Percentiles rank a stretch among this genome's conserved stretches.
These are phyloP conservation scores for Anarsia innoxiella DNA, from an alignment of 2,888 invertebrate species.

Conservation along the genomic window DNA sequence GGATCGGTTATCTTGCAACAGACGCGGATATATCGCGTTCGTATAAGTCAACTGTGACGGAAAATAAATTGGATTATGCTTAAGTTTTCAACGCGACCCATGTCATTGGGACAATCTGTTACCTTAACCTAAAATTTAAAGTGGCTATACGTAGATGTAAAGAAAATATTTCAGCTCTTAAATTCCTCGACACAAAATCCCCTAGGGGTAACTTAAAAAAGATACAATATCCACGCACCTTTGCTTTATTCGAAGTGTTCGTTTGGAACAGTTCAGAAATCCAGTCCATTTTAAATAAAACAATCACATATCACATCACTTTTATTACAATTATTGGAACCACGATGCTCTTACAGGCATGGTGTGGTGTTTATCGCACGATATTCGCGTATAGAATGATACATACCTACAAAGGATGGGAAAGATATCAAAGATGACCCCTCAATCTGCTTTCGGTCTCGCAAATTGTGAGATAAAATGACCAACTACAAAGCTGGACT, in stretches of 20 bases:
- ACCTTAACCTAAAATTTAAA: neutral
- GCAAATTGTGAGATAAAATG: constrained; percentile 63
- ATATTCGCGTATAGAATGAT: constrained; percentile 51
- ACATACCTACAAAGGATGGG: constrained; percentile 44
- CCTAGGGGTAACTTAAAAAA: no score
- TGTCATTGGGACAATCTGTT: constrained; percentile 3
- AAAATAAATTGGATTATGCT: constrained; percentile 9
- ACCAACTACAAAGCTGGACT: constrained; percentile 40
- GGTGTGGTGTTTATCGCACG: constrained; percentile 49
- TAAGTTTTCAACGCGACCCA: constrained; percentile 8
- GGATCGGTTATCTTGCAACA: constrained; percentile 7
- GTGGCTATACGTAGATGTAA: no score
- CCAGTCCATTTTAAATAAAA: constrained; percentile 47
- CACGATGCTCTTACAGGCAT: constrained; percentile 2
- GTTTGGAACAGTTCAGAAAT: constrained; percentile 65
- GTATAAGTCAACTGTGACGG: constrained; percentile 6
- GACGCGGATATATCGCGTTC: constrained; percentile 6
- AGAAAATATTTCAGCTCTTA: no score
- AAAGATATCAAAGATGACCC: constrained; percentile 65
- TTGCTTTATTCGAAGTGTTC: constrained; percentile 50
- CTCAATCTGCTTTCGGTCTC: constrained; percentile 43
- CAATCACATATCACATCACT: no score
- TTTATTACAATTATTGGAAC: no score
- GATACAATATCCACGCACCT: constrained; percentile 40
- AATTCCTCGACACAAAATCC: no score